Base-by-base conservation (phyloP, 2,113 vertebrate genomes). In the Phocoena sinus region DNA sequence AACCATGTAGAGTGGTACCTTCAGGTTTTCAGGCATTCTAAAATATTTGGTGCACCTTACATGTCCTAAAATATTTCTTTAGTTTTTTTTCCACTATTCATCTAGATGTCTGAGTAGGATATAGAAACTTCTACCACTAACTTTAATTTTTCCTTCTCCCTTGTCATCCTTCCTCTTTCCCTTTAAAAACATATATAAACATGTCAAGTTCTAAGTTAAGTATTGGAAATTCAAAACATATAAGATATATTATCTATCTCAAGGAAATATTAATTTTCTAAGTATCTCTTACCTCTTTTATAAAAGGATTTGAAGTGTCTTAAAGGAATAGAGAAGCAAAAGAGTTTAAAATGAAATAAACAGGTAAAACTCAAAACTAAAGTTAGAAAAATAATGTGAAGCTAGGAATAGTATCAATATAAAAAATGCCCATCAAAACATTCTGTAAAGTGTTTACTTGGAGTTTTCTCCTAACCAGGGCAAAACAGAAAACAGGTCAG, bases 381-480 rank as follows among this genome's bases (percentile, higher is more conserved):
- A 95, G 21, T 73, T 21, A 63, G 33, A 76, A 87, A 92, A 97
- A 50, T 92, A 74, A 80, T 23, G 7, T 63, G 18, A 96, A 94
- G 17, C 33, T 33, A 63, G 53, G 41, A 91, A 86, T 86, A 36
- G 25, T n/a, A 79, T 82, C 28, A 79, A 2, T 68, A 33, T 71
- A 41, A 89, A 77, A 79, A 80, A 68, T 17, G 44, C 2, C 62
- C 47, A 44, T 58, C 26, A 68, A 65, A 87, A 74, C 47, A 60
- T 33, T 70, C 56, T 80, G 0, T 53, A 13, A 2, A 23, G 6
- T 92, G 62, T 91, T 94, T 44, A 12, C 31, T 47, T 18, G 15
- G 31, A 15, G 13, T 31, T 89, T 87, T 79, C 44, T 82, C 13
- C 63, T 18, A n/a, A 6, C 15, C 18, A 65, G 28, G 50, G 10